Conservation (phyloP, 2,888 invertebrate species). For the Amphimallon solstitiale region DNA sequence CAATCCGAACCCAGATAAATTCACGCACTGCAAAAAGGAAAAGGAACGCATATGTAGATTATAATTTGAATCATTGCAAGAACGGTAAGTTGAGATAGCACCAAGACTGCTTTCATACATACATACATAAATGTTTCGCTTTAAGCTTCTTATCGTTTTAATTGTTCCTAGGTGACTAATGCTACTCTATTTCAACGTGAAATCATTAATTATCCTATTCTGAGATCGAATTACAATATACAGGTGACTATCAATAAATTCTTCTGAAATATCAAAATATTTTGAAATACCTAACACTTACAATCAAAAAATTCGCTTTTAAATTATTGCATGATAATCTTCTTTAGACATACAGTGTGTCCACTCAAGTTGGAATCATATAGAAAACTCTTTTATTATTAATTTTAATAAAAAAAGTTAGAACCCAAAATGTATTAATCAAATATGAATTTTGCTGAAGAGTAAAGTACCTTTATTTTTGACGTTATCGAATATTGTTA, state of each 20-base stretch:
- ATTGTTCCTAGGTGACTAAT: constrained; percentile 9
- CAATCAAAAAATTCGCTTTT: background rate
- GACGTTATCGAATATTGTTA: too few relatives aligned
- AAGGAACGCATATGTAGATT: constrained; percentile 14
- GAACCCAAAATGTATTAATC: too few relatives aligned
- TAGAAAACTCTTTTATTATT: too few relatives aligned
- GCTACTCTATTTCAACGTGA: background rate
- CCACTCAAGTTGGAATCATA: too few relatives aligned
- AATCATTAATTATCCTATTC: too few relatives aligned
- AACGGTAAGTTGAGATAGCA: background rate
- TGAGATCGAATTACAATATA: too few relatives aligned
- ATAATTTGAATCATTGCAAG: background rate
- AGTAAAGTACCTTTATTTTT: too few relatives aligned
- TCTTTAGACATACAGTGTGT: background rate
- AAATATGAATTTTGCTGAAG: too few relatives aligned
- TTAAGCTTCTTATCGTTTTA: constrained; percentile 5
- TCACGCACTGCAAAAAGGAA: constrained; percentile 8
- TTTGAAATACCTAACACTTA: too few relatives aligned
- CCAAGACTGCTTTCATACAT: background rate
- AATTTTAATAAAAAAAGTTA: too few relatives aligned
- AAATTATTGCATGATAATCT: background rate
- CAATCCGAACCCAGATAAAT: constrained; percentile 22
- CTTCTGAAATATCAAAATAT: too few relatives aligned
- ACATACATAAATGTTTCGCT: background rate
- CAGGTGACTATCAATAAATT: background rate